Evolutionary conservation across 2,797 vertebrate genomes (phyloP).

Genomic region (Diplodus sargus): DNA sequence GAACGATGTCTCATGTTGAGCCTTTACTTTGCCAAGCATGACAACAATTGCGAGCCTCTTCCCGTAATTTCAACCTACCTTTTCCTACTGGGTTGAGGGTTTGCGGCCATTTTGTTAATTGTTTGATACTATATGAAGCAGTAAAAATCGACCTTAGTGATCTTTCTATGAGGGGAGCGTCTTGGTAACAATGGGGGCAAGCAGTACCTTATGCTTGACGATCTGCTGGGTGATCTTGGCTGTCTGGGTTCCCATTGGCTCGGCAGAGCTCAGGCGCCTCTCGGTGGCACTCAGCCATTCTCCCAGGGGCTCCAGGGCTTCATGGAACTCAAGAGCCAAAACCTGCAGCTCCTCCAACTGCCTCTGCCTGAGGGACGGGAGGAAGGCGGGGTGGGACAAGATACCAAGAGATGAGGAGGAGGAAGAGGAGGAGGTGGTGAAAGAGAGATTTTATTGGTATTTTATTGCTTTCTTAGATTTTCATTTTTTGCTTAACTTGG

Average conservation of each 20-base stretch:
- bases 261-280: slow-evolving; percentile 94
- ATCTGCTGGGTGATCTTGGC: slow-evolving; percentile 98
- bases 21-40: neutral
- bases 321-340: slow-evolving; percentile 96
- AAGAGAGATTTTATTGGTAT: slow-evolving; percentile 22
- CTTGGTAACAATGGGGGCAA: neutral
- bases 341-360: slow-evolving; percentile 97
- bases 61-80: neutral
- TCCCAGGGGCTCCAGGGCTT: slow-evolving; percentile 93
- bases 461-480: slow-evolving; percentile 48
- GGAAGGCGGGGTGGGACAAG: neutral
- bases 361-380: slow-evolving; percentile 86
- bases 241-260: slow-evolving; percentile 97
- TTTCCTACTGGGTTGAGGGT: neutral
- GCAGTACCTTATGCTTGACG: slow-evolving; percentile 93
- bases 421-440: neutral
- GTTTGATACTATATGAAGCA: neutral
- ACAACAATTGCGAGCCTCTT: neutral
- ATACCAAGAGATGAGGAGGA: neutral
- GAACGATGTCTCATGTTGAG: neutral
- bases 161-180: neutral
- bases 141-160: neutral
- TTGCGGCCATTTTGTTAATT: neutral
- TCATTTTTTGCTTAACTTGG: neutral
- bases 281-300: slow-evolving; percentile 96